Evolutionary conservation across 2,113 vertebrate species (phyloP).

Genomic region (Acanthochromis polyacanthus): DNA sequence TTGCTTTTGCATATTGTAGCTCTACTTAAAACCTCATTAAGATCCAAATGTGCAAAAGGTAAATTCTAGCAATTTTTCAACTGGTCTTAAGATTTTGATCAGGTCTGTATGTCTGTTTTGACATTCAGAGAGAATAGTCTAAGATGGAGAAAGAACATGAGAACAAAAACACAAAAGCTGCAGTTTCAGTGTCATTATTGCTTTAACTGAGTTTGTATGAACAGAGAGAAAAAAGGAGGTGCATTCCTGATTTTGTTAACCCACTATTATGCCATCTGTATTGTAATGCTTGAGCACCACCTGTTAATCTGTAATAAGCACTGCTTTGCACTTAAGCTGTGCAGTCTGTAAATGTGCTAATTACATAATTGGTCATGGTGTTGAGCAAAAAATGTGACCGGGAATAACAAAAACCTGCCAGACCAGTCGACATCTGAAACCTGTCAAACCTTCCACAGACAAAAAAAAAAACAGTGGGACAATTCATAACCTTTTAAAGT

Average conservation of each 20-base stretch:
- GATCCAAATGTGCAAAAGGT: too few species aligned
- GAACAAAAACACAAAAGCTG: conserved; percentile 23
- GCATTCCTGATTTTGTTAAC: not conserved
- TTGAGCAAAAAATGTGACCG: too few species aligned
- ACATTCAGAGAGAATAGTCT: too few species aligned
- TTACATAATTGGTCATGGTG: not conserved
- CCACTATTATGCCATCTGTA: not conserved
- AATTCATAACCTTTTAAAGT: not conserved
- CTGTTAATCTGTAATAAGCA: too few species aligned
- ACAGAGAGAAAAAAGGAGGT: not conserved
- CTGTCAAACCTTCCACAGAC: not conserved
- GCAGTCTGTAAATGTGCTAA: not conserved
- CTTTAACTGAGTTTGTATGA: not conserved
- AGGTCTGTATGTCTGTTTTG: too few species aligned
- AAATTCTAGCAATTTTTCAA: too few species aligned
- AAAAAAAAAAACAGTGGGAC: not conserved
- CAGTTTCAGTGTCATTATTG: conserved; percentile 14
- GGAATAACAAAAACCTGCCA: not conserved
- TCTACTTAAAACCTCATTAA: too few species aligned
- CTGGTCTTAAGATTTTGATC: too few species aligned
- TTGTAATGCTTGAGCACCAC: not conserved
- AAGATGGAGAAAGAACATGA: not conserved
- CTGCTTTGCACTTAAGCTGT: not conserved
- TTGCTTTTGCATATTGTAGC: too few species aligned
- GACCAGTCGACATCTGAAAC: too few species aligned